A percentile compares a stretch with the other conserved stretches of the same genome.
Evolutionary conservation across 1,140 invertebrate genomes (phyloP).

Genomic region (Arctopsyche grandis): DNA sequence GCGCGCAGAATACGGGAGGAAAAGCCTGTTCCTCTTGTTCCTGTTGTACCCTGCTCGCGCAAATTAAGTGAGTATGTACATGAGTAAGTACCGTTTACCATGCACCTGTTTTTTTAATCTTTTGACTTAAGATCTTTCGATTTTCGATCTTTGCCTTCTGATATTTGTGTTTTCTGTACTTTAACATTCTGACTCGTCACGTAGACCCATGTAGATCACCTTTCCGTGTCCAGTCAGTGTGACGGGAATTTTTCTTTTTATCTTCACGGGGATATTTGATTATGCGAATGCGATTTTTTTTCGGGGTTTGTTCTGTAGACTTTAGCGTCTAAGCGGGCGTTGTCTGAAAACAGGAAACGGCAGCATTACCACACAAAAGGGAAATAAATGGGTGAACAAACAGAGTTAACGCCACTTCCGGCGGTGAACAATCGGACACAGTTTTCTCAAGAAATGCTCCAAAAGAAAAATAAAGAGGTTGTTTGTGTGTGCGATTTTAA

Average conservation of each 20-base stretch:
- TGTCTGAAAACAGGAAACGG: not conserved
- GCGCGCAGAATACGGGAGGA: too few species aligned
- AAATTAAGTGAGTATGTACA: too few species aligned
- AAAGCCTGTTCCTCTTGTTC: too few species aligned
- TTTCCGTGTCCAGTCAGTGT: not conserved
- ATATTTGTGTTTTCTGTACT: too few species aligned
- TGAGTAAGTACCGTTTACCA: too few species aligned
- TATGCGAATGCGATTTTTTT: conserved; percentile 2
- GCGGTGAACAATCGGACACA: conserved; percentile 26
- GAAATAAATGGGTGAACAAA: conserved; percentile 44
- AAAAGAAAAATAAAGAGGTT: not conserved
- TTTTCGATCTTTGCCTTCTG: too few species aligned
- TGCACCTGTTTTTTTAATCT: too few species aligned
- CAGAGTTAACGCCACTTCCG: conserved; percentile 42
- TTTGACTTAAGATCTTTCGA: too few species aligned
- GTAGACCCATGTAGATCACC: too few species aligned
- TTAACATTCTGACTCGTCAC: too few species aligned
- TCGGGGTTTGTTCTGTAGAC: not conserved
- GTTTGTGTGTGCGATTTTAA: not conserved
- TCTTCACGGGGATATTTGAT: not conserved
- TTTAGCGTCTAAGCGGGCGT: not conserved
- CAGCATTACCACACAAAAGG: conserved; percentile 39
- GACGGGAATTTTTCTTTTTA: not conserved
- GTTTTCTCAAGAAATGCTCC: not conserved
- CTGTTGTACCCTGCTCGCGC: too few species aligned